Conservation (phyloP, 2,797 vertebrate species). For the Pogoniulus pusillus region DNA sequence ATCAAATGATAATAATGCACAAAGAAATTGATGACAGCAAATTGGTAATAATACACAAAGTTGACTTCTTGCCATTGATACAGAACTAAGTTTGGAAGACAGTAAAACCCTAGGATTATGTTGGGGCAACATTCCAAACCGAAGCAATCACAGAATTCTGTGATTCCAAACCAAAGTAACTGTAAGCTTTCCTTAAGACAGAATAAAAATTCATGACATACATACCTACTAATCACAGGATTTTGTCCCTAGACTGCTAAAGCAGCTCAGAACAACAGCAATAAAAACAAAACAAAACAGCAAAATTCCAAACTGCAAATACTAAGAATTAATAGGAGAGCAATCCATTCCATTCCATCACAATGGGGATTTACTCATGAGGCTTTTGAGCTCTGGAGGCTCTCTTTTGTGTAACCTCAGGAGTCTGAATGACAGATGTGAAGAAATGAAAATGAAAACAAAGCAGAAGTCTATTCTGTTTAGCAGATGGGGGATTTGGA, state of each 20-base stretch:
- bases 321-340: neutral
- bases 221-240: neutral
- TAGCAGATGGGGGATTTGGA: constrained; percentile 23
- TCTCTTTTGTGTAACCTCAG: constrained; percentile 14
- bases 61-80: neutral
- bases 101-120: neutral
- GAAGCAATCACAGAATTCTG: too few relatives aligned
- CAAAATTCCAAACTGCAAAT: neutral
- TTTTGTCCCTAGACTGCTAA: neutral
- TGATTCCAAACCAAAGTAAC: neutral
- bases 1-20: neutral
- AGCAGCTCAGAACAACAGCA: neutral
- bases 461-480: neutral
- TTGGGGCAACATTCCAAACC: neutral
- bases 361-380: constrained; percentile 50
- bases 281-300: too few relatives aligned
- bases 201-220: neutral
- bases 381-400: constrained; percentile 11
- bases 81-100: neutral
- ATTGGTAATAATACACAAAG: neutral
- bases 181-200: neutral
- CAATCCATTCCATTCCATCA: neutral
- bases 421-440: neutral
- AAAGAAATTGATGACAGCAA: neutral
- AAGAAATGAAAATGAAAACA: constrained; percentile 37